Conservation (phyloP, 64 coral and sea anemone genomes). For the Orbicella faveolata region DNA sequence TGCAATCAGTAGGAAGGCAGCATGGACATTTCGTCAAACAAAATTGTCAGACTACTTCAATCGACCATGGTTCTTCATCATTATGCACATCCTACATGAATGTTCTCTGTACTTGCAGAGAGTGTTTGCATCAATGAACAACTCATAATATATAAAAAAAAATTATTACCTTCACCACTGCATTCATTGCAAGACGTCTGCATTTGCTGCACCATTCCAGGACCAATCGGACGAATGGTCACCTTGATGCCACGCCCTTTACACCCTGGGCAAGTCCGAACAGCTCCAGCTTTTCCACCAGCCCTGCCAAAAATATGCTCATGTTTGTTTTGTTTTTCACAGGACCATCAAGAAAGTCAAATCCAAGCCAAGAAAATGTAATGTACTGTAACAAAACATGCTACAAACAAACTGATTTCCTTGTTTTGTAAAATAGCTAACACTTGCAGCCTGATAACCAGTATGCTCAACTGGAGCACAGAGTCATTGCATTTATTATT, state of each 20-base stretch:
- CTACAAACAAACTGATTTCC: too few relatives aligned
- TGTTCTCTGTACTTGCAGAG: neutral
- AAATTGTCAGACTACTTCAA: neutral
- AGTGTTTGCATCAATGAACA: neutral
- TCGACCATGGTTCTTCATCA: slow-evolving; percentile 27
- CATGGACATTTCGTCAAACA: slow-evolving; percentile 25
- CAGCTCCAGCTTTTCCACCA: slow-evolving; percentile 85
- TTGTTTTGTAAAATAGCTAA: too few relatives aligned
- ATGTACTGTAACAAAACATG: too few relatives aligned
- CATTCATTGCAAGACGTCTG: slow-evolving; percentile 91
- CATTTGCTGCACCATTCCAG: slow-evolving; percentile 99
- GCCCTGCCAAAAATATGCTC: slow-evolving; percentile 26
- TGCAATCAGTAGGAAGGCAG: slow-evolving; percentile 47
- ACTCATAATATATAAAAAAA: neutral
- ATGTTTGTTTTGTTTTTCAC: neutral
- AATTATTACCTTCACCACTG: slow-evolving; percentile 81
- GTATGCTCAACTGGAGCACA: too few relatives aligned
- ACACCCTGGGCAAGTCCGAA: slow-evolving; percentile 70
- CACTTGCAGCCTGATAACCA: too few relatives aligned
- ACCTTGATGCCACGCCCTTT: slow-evolving; percentile 88
- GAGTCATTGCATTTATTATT: too few relatives aligned
- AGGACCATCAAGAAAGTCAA: neutral
- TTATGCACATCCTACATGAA: neutral
- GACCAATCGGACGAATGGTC: slow-evolving; percentile 81
- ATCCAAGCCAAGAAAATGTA: too few relatives aligned